Percentiles rank a stretch among this genome's conserved stretches.
Conservation (phyloP, 2,113 vertebrate genomes). For the Xenus cinereus region DNA sequence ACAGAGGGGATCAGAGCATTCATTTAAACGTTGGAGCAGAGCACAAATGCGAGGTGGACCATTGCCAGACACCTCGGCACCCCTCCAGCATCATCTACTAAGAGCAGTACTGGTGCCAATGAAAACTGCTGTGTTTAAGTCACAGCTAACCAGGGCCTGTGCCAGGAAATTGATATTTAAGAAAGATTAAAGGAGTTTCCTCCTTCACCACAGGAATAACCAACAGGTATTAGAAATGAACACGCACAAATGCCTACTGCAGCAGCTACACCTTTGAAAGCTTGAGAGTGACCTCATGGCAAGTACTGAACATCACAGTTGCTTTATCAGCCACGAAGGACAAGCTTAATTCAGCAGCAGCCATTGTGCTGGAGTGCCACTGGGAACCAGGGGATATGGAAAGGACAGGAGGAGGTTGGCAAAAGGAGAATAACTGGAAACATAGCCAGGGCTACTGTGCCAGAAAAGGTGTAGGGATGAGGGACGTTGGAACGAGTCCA, state of each 20-base stretch:
- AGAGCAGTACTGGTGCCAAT: not conserved
- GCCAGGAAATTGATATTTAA: not conserved
- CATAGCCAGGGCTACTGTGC: not conserved
- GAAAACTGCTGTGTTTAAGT: not conserved
- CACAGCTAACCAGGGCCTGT: not conserved
- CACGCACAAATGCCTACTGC: not conserved
- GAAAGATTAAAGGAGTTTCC: not conserved
- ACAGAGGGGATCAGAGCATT: not conserved
- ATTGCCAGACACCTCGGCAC: not conserved
- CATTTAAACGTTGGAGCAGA: not conserved
- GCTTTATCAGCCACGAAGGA: not conserved
- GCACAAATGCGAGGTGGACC: not conserved
- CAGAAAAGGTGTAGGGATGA: not conserved
- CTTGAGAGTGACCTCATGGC: not conserved
- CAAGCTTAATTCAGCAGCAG: not conserved
- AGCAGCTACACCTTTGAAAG: not conserved
- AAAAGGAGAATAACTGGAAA: not conserved
- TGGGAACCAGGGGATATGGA: fast-evolving
- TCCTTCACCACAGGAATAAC: not conserved
- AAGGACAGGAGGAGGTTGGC: too few species aligned
- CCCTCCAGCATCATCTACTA: not conserved
- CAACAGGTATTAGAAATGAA: not conserved
- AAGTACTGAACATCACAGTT: not conserved
- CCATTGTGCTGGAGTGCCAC: fast-evolving
- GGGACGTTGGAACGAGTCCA: not conserved